Conservation (phyloP, 2,888 invertebrate species). For the Euphydryas editha region DNA sequence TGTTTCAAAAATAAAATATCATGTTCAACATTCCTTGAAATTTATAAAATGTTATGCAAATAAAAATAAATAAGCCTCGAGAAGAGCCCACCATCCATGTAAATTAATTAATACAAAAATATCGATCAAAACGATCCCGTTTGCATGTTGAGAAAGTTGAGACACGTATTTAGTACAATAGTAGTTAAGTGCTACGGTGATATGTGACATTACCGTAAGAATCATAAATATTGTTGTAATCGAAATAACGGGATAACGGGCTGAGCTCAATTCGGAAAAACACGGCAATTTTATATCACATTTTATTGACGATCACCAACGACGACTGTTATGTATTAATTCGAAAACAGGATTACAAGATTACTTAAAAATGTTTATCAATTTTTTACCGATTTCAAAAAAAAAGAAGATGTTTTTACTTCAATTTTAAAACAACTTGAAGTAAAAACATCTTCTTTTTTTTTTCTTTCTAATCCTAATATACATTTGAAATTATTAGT, state of each 20-base stretch:
- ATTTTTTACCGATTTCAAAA: too few relatives aligned
- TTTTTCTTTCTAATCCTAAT: too few relatives aligned
- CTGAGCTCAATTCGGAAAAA: conserved; percentile 38
- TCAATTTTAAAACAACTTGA: too few relatives aligned
- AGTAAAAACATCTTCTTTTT: too few relatives aligned
- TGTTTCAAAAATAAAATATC: conserved; percentile 2
- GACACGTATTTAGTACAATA: conserved; percentile 22
- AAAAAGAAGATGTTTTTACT: too few relatives aligned
- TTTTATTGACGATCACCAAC: conserved; percentile 34
- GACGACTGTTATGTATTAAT: conserved; percentile 20
- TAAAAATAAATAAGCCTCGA: conserved; percentile 34
- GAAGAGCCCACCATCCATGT: conserved; percentile 21
- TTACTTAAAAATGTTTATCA: neutral
- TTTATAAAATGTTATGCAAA: conserved; percentile 36
- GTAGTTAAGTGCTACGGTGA: conserved; percentile 19
- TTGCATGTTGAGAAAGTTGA: conserved; percentile 1
- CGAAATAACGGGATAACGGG: conserved; percentile 37
- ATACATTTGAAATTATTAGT: neutral
- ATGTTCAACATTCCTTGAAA: conserved; percentile 34
- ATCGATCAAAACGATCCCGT: neutral
- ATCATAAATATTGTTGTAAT: conserved; percentile 35
- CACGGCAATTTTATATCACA: conserved; percentile 31
- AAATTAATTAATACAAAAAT: neutral
- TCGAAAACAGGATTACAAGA: neutral
- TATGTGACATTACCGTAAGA: conserved; percentile 26